phyloP scores from a whole-genome alignment of 1,140 invertebrate genomes.

The Arctopsyche grandis region DNA sequence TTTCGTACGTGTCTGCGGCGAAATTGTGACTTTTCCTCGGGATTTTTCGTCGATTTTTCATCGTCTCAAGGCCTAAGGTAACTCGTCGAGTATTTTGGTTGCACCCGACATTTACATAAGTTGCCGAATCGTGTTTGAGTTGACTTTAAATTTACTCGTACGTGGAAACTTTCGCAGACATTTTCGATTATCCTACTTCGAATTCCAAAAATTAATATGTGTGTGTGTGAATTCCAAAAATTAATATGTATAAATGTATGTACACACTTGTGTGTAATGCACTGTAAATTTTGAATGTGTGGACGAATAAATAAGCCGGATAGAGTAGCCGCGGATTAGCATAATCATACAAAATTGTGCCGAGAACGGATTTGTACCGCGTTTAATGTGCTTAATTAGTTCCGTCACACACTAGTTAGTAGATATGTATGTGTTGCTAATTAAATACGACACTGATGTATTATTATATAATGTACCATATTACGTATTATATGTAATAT shows the following conservation, averaged over 20 bases:
- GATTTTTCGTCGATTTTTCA: conserved; percentile 38
- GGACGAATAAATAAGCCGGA: conserved; percentile 13
- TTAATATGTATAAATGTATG: too few relatives aligned
- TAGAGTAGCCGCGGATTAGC: neutral
- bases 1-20: conserved; percentile 36
- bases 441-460: neutral
- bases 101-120: conserved; percentile 53
- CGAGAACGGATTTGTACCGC: conserved; percentile 17
- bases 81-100: conserved; percentile 49
- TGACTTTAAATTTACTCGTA: conserved; percentile 52
- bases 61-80: conserved; percentile 36
- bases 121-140: conserved; percentile 50
- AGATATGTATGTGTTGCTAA: neutral
- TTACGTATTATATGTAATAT: too few relatives aligned
- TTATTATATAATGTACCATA: too few relatives aligned
- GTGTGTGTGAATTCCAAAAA: neutral
- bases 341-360: conserved; percentile 19
- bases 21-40: conserved; percentile 35
- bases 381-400: conserved; percentile 20
- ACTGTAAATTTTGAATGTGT: neutral
- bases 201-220: too few relatives aligned
- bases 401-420: conserved; percentile 2
- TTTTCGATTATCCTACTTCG: conserved; percentile 20
- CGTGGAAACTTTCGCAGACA: conserved; percentile 43
- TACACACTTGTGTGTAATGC: neutral